A percentile compares a stretch with the other conserved stretches of the same genome.
Evolutionary conservation across 1,140 invertebrate species (phyloP).

Genomic region (Lasioglossum baleicum): DNA sequence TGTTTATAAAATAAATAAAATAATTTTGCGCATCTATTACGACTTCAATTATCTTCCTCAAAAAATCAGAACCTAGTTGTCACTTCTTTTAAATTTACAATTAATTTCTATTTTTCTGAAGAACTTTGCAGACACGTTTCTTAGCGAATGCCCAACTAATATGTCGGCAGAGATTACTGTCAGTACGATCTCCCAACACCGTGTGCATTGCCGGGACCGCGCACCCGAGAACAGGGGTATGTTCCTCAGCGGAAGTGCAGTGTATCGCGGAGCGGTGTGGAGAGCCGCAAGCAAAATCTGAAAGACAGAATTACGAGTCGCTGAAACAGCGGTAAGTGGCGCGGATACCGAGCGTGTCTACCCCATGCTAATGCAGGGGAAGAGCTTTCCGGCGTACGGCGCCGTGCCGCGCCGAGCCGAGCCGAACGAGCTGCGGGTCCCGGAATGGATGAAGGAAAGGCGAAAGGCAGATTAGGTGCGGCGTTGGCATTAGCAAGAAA

Average conservation of each 20-base stretch:
- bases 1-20: too few species aligned
- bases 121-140: too few species aligned
- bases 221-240: background rate
- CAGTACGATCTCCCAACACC: too few species aligned
- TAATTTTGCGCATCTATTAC: too few species aligned
- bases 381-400: constrained; percentile 52
- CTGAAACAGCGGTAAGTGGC: constrained; percentile 17
- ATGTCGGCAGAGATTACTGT: too few species aligned
- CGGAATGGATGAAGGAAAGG: constrained; percentile 59
- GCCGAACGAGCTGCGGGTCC: constrained; percentile 22
- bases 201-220: too few species aligned
- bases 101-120: too few species aligned
- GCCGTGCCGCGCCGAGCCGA: background rate
- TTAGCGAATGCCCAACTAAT: too few species aligned
- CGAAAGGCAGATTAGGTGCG: constrained; percentile 61
- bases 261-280: background rate
- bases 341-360: constrained; percentile 5
- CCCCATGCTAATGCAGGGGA: constrained; percentile 46
- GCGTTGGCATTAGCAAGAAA: constrained; percentile 61
- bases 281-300: background rate
- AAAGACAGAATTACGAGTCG: constrained; percentile 4
- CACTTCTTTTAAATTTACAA: too few species aligned
- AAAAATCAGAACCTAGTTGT: too few species aligned
- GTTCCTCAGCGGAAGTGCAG: background rate
- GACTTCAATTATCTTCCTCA: too few species aligned